Conservation (phyloP, 2,113 vertebrate species). For the Pipa parva region DNA sequence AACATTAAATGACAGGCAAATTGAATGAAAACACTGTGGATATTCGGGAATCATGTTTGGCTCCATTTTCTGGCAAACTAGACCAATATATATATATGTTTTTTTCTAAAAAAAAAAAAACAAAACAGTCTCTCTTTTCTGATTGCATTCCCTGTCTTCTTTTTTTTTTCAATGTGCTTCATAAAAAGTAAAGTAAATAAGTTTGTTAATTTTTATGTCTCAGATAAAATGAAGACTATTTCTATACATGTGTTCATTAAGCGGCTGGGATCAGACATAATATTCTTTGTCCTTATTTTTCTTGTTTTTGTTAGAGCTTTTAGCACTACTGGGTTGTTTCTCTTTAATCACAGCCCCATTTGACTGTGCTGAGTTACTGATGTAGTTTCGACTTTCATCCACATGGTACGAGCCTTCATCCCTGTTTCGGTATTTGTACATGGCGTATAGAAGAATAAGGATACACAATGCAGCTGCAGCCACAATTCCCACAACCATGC, state of each 20-base stretch:
- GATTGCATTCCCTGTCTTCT: conserved; percentile 75
- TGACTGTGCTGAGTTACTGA: conserved; percentile 98
- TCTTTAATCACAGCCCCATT: conserved; percentile 96
- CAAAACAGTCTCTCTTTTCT: conserved; percentile 76
- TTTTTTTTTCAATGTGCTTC: conserved; percentile 74
- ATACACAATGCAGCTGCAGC: conserved; percentile 93
- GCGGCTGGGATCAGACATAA: conserved; percentile 87
- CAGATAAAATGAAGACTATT: conserved; percentile 91
- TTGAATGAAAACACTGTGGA: conserved; percentile 84
- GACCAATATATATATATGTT: not conserved
- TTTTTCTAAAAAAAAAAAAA: too few relatives aligned
- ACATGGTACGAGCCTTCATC: conserved; percentile 97
- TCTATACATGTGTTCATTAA: conserved; percentile 82
- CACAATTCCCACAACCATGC: conserved; percentile 97
- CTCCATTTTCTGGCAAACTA: conserved; percentile 65
- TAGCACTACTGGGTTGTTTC: conserved; percentile 85
- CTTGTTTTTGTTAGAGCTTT: conserved; percentile 92
- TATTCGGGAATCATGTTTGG: conserved; percentile 71
- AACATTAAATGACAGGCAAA: conserved; percentile 88
- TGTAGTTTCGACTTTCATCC: conserved; percentile 98
- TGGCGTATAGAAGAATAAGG: conserved; percentile 96
- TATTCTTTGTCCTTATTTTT: conserved; percentile 99
- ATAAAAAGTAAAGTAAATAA: conserved; percentile 81
- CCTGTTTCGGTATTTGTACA: conserved; percentile 98
- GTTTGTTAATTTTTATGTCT: conserved; percentile 77